Conservation (phyloP, 1,140 invertebrate genomes). For the Dendrolimus kikuchii region DNA sequence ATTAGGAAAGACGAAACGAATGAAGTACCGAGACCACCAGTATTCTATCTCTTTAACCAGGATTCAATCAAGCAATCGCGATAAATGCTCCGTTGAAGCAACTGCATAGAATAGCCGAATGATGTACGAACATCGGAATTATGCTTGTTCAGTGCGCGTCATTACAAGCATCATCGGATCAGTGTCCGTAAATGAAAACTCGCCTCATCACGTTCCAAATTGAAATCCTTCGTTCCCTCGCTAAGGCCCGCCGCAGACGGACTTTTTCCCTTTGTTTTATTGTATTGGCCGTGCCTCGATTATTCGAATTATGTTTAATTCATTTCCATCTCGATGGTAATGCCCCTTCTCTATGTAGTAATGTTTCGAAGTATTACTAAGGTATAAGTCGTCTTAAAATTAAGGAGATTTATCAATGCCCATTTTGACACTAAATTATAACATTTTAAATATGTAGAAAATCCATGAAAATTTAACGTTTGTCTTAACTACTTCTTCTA, state of each 20-base stretch:
- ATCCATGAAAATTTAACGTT: too few species aligned
- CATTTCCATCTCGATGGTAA: slow-evolving; percentile 59
- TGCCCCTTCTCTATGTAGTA: slow-evolving; percentile 21
- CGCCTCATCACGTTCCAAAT: slow-evolving; percentile 68
- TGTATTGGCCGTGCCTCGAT: slow-evolving; percentile 55
- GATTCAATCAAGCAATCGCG: too few species aligned
- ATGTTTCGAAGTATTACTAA: slow-evolving; percentile 19
- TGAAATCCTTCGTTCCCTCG: slow-evolving; percentile 60
- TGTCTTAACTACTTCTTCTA: too few species aligned
- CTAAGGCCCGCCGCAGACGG: slow-evolving; percentile 39
- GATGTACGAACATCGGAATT: too few species aligned
- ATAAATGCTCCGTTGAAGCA: too few species aligned
- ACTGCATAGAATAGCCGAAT: too few species aligned
- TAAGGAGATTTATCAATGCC: too few species aligned
- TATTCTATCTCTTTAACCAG: too few species aligned
- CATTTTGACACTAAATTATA: too few species aligned
- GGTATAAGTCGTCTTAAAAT: background rate
- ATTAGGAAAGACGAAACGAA: too few species aligned
- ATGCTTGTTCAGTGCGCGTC: slow-evolving; percentile 13
- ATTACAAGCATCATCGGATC: slow-evolving; percentile 25
- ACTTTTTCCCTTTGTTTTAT: slow-evolving; percentile 61
- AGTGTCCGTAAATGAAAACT: slow-evolving; percentile 50
- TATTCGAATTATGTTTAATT: slow-evolving; percentile 71
- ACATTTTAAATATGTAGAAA: too few species aligned
- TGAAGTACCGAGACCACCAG: too few species aligned